phyloP scores from a whole-genome alignment of 1,140 invertebrate genomes.

The Acromyrmex heyeri region DNA sequence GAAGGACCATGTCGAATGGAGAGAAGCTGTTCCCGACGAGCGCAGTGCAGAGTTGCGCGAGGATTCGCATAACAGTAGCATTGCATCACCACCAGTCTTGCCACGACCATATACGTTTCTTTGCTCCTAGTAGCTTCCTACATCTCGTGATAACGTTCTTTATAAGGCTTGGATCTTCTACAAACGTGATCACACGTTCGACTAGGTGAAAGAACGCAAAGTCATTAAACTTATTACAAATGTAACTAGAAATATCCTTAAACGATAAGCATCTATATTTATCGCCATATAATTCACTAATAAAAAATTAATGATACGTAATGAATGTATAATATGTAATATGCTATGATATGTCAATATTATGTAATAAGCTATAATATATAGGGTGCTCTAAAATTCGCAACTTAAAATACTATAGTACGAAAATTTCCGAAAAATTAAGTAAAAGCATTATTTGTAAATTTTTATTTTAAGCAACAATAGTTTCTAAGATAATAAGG shows the following conservation, averaged over 20 bases:
- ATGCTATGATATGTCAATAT: too few species aligned
- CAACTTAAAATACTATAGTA: too few species aligned
- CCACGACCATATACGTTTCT: constrained; percentile 74
- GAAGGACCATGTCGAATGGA: constrained; percentile 37
- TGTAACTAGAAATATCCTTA: constrained; percentile 35
- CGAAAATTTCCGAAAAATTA: too few species aligned
- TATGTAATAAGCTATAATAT: not conserved
- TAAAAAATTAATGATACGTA: not conserved
- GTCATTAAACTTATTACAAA: constrained; percentile 58
- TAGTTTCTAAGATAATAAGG: too few species aligned
- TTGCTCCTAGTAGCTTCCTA: constrained; percentile 74
- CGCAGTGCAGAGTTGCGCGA: constrained; percentile 28
- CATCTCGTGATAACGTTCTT: constrained; percentile 75
- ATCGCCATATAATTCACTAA: not conserved
- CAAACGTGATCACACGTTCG: constrained; percentile 59
- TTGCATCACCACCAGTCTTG: constrained; percentile 72
- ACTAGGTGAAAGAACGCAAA: constrained; percentile 50
- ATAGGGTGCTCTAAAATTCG: too few species aligned
- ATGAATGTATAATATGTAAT: not conserved
- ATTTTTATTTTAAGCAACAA: too few species aligned
- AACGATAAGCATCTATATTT: not conserved
- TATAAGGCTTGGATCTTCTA: constrained; percentile 76
- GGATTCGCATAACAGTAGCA: constrained; percentile 73
- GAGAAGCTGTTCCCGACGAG: constrained; percentile 53
- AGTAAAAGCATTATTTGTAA: too few species aligned